These are phyloP conservation scores for Chlamydotis undulata DNA, from an alignment of 2,113 vertebrate genomes.

Conservation along the genomic window DNA sequence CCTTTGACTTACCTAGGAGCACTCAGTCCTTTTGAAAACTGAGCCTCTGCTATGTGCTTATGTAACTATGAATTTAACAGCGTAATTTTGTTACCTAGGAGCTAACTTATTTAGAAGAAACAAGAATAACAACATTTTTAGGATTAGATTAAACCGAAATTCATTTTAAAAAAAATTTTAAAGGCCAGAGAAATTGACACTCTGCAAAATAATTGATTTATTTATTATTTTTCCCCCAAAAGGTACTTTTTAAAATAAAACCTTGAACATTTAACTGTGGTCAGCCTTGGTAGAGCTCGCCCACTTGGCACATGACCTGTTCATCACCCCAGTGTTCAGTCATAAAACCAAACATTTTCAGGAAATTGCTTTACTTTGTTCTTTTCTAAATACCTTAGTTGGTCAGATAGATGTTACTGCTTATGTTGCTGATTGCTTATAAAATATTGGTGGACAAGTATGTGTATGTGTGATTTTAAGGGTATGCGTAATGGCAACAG, in stretches of 20 bases:
- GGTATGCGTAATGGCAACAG: background rate
- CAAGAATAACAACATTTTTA: background rate
- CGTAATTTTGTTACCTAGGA: background rate
- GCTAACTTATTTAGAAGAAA: background rate
- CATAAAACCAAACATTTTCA: background rate
- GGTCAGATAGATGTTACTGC: background rate
- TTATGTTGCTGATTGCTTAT: background rate
- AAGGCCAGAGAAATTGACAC: background rate
- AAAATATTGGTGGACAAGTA: background rate
- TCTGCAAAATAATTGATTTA: background rate
- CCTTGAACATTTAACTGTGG: background rate
- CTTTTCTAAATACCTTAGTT: background rate
- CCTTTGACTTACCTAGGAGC: background rate
- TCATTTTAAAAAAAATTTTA: background rate
- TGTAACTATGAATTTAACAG: background rate
- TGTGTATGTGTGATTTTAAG: background rate
- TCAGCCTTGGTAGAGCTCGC: background rate
- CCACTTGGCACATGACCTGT: background rate
- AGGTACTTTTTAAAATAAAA: background rate
- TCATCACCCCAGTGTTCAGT: background rate
- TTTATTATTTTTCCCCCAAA: background rate
- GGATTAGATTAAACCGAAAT: background rate
- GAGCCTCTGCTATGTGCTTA: background rate
- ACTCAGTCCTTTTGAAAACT: background rate
- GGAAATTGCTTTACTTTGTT: background rate